phyloP scores from a whole-genome alignment of 2,797 vertebrate species.

The Anisognathus igniventris region DNA sequence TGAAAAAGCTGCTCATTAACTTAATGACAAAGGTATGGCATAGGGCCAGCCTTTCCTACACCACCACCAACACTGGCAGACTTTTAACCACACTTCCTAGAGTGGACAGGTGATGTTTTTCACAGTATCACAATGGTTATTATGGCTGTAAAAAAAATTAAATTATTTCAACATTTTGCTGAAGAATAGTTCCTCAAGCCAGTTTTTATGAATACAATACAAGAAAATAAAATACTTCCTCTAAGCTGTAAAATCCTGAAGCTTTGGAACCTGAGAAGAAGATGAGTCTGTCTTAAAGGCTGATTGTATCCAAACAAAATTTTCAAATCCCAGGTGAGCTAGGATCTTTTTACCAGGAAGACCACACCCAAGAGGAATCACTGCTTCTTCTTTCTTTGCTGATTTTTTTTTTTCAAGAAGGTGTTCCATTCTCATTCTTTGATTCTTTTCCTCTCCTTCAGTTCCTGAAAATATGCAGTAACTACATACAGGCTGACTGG shows the following conservation, averaged over 20 bases:
- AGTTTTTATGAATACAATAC: not conserved
- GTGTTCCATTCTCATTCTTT: not conserved
- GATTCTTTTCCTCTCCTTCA: not conserved
- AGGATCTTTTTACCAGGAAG: not conserved
- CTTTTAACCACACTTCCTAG: not conserved
- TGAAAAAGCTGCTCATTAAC: not conserved
- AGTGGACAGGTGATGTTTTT: not conserved
- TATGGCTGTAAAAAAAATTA: fast-evolving
- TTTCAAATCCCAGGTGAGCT: not conserved
- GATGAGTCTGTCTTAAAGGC: not conserved
- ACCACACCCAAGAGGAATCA: not conserved
- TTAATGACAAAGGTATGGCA: not conserved
- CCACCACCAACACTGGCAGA: not conserved
- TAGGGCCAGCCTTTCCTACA: not conserved
- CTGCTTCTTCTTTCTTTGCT: not conserved
- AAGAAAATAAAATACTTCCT: not conserved
- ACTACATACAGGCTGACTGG: not conserved
- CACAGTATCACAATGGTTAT: not conserved
- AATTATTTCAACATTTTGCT: not conserved
- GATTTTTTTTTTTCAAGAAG: not conserved
- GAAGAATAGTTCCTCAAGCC: not conserved
- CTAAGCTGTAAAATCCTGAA: not conserved
- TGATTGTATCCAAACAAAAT: not conserved
- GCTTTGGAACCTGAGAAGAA: not conserved
- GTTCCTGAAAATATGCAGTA: not conserved